Conservation (phyloP, 2,888 invertebrate species). For the Caenorhabditis macrosperma region DNA sequence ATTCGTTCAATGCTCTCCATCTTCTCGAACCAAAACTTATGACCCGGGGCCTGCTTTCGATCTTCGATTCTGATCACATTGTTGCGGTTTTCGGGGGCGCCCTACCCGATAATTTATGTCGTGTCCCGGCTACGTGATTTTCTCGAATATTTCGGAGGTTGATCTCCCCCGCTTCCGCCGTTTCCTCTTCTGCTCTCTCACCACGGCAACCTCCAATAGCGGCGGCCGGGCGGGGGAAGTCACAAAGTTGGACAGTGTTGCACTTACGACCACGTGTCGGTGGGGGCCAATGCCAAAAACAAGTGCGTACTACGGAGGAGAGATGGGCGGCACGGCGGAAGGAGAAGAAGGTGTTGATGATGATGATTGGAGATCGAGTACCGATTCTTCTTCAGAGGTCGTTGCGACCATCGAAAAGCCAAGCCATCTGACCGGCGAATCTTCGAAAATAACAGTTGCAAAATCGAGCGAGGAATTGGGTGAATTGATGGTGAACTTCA, state of each 20-base stretch:
- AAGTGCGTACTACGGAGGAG: background rate
- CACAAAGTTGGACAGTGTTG: conserved; percentile 11
- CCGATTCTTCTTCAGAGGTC: conserved; percentile 17
- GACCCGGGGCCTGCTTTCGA: conserved; percentile 40
- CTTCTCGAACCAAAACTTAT: conserved; percentile 4
- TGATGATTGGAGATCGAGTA: conserved; percentile 35
- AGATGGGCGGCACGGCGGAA: conserved; percentile 23
- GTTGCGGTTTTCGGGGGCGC: conserved; percentile 31
- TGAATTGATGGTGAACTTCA: conserved; percentile 26
- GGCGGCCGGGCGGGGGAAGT: background rate
- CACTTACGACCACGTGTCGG: conserved; percentile 43
- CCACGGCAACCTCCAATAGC: background rate
- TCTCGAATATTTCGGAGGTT: conserved; percentile 33
- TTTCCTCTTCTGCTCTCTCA: background rate
- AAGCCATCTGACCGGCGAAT: background rate
- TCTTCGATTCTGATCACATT: conserved; percentile 46
- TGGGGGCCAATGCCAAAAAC: conserved; percentile 40
- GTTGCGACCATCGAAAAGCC: conserved; percentile 26
- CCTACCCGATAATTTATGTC: conserved; percentile 32
- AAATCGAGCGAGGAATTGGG: background rate
- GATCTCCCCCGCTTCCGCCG: background rate
- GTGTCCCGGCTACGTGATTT: conserved; percentile 44
- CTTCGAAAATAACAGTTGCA: conserved; percentile 9
- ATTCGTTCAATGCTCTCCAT: conserved; percentile 32
- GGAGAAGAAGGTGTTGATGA: conserved; percentile 23